Base-by-base conservation (phyloP, 2,888 invertebrate species). In the Acrobasis repandana region DNA sequence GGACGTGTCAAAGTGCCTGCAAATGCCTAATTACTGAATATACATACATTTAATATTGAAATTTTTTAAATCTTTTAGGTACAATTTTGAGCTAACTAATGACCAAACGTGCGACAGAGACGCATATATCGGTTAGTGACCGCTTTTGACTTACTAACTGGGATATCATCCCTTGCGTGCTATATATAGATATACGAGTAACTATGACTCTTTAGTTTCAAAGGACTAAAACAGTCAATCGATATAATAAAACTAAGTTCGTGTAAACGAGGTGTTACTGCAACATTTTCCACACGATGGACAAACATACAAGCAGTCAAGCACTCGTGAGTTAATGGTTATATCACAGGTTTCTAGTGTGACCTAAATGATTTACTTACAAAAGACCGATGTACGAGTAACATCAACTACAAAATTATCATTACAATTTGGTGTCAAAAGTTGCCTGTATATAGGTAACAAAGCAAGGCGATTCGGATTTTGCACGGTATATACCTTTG, bases 321-420 rank as follows among this genome's bases (percentile, higher is more conserved):
- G 74, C 89, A 87, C 84, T 77, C 86, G 83, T 78, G 82, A 85
- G 67, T 77, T 82, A 78, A 81, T 79, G 81, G 83, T 82, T 85
- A 88, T 91, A 91, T 91, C 91, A 91, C 91, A 92, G 91, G 88
- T 80, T 84, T 82, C 89, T 88, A 88, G 80, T 88, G 89, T 86
- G 82, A 86, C 81, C 86, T 88, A 88, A 82, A 83, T 85, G 88
- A 87, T 54, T 50, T 88, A 84, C 79, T 76, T 79, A 82, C 74
- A 77, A 79, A 83, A 83, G 74, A 73, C 70, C 71, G 73, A 76
- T 73, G 69, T 75, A n/a, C n/a, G n/a, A n/a, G n/a, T n/a, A 73
- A 60, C 33, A 16, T 56, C 65, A 72, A 74, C 66, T 72, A 68
- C 71, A 72, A 73, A 71, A 73, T 71, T 70, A 74, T 68, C 66